Conservation (phyloP, 1,140 invertebrate genomes). For the Leguminivora glycinivorella region DNA sequence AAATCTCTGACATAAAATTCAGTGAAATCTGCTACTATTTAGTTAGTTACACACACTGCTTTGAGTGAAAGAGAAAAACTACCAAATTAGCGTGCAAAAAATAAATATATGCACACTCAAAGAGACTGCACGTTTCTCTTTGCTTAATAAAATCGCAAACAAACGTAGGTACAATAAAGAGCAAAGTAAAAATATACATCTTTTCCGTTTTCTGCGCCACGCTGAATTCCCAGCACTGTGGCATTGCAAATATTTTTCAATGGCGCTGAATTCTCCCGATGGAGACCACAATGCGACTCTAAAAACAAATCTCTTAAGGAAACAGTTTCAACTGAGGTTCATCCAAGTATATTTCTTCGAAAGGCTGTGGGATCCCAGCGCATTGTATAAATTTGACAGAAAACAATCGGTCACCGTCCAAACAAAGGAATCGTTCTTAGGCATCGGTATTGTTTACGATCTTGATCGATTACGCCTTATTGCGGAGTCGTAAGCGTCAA, state of each 20-base stretch:
- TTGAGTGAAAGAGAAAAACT: neutral
- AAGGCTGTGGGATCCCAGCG: constrained; percentile 1
- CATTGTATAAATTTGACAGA: constrained; percentile 28
- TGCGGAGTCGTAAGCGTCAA: constrained; percentile 5
- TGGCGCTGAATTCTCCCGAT: constrained; percentile 18
- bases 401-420: constrained; percentile 26
- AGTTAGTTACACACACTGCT: neutral
- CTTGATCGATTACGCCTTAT: constrained; percentile 12
- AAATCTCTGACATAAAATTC: neutral
- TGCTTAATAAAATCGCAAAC: constrained; percentile 10
- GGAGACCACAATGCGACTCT: constrained; percentile 13
- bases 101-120: neutral
- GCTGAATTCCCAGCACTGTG: neutral
- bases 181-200: constrained; percentile 2
- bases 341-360: constrained; percentile 8
- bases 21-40: neutral
- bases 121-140: constrained; percentile 14
- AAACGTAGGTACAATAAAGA: constrained; percentile 14
- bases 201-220: neutral
- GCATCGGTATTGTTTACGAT: constrained; percentile 15
- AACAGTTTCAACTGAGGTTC: constrained; percentile 16
- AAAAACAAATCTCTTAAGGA: constrained; percentile 26
- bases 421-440: constrained; percentile 25
- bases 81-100: neutral
- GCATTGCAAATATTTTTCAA: constrained; percentile 21